A percentile compares a stretch with the other conserved stretches of the same genome.
phyloP scores from a whole-genome alignment of 2,113 vertebrate genomes.

The Rallus limicola region DNA sequence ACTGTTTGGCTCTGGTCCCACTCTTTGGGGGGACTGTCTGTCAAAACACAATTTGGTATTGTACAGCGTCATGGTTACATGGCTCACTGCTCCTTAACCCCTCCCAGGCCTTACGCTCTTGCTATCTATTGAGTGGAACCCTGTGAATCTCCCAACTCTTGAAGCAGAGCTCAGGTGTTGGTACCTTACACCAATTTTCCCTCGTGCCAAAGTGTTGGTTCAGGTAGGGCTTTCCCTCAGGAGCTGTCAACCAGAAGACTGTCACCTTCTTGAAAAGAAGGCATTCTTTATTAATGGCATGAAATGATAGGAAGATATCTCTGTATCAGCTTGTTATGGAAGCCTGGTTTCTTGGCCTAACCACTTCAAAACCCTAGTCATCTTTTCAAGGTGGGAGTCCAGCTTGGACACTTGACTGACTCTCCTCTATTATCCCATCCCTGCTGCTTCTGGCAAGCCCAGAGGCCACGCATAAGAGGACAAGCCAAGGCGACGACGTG shows the following conservation, averaged over 20 bases:
- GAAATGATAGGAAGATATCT: neutral
- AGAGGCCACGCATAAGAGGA: neutral
- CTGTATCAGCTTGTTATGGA: neutral
- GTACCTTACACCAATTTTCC: neutral
- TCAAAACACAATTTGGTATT: conserved; percentile 58
- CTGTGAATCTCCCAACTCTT: neutral
- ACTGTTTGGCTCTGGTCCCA: conserved; percentile 51
- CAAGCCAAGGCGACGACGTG: neutral
- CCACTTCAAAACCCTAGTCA: neutral
- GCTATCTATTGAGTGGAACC: neutral
- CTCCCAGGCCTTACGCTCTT: neutral
- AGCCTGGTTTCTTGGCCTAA: neutral
- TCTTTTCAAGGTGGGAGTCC: neutral
- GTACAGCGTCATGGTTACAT: neutral
- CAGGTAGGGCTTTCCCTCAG: neutral
- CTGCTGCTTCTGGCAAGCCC: neutral
- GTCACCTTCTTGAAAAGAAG: neutral
- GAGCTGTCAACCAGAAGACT: neutral
- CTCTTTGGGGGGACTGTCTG: conserved; percentile 50
- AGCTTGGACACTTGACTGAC: neutral
- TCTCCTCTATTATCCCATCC: neutral
- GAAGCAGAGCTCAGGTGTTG: neutral
- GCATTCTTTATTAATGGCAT: neutral
- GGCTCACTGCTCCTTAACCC: conserved; percentile 16
- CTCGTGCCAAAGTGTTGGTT: neutral